These are phyloP conservation scores for Aythya baeri DNA, from an alignment of 2,113 vertebrate species.

Conservation along the genomic window DNA sequence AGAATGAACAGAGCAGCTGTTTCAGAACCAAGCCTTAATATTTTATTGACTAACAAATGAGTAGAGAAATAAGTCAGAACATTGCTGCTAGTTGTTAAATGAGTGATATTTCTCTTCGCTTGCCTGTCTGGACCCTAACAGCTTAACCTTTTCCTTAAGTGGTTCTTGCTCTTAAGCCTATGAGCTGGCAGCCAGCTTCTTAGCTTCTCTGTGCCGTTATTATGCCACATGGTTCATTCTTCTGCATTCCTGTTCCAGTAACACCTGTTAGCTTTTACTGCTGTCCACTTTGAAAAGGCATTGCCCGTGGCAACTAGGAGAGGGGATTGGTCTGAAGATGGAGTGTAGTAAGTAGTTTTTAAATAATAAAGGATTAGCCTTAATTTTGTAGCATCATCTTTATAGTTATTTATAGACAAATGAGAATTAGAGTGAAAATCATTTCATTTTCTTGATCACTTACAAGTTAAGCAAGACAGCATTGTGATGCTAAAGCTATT, in stretches of 20 bases:
- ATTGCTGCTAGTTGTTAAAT: background rate
- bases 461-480: background rate
- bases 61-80: background rate
- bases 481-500: background rate
- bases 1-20: background rate
- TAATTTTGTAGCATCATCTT: background rate
- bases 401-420: background rate
- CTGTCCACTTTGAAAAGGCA: background rate
- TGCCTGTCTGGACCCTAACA: background rate
- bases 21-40: background rate
- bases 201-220: fast-evolving
- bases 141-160: background rate
- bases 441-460: background rate
- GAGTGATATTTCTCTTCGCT: background rate
- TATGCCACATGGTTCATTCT: background rate
- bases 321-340: background rate
- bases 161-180: background rate
- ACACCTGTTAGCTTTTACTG: background rate
- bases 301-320: background rate
- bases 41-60: background rate
- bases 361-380: background rate
- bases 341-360: background rate
- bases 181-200: background rate
- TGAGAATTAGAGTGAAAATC: background rate
- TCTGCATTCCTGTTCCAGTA: background rate